Evolutionary conservation across 1,140 invertebrate species (phyloP).

Genomic region (Cylas formicarius): DNA sequence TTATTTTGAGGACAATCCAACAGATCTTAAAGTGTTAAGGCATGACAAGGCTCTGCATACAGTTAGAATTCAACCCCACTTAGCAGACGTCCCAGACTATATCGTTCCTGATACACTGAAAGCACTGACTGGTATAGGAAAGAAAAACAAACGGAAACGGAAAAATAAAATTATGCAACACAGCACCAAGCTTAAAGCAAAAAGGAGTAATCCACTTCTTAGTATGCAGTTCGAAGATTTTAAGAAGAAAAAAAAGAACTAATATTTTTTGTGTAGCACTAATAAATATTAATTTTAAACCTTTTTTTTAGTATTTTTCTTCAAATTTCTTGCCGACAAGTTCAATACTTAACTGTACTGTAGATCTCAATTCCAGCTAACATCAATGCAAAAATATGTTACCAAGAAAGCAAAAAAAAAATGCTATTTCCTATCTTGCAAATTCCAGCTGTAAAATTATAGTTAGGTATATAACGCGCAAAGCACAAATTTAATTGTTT

Average conservation of each 20-base stretch:
- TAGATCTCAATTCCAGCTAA: too few species aligned
- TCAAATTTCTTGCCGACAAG: too few species aligned
- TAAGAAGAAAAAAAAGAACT: conserved; percentile 34
- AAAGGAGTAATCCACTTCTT: conserved; percentile 35
- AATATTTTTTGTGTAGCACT: too few species aligned
- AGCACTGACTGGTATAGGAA: conserved; percentile 47
- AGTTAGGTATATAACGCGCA: too few species aligned
- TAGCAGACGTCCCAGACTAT: conserved; percentile 92
- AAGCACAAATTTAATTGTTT: too few species aligned
- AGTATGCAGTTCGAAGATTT: conserved; percentile 39
- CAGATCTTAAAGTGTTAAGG: conserved; percentile 78
- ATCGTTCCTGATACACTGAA: conserved; percentile 74
- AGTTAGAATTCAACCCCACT: conserved; percentile 73
- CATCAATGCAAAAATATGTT: too few species aligned
- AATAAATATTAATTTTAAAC: too few species aligned
- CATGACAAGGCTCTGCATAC: conserved; percentile 90
- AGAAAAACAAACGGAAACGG: conserved; percentile 41
- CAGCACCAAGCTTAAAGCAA: conserved; percentile 16
- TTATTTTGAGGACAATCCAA: conserved; percentile 93
- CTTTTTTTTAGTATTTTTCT: too few species aligned
- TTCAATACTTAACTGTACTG: too few species aligned
- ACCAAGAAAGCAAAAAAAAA: too few species aligned
- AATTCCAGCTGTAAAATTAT: too few species aligned
- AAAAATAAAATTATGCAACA: conserved; percentile 7
- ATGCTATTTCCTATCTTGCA: too few species aligned